Evolutionary conservation across 2,113 vertebrate genomes (phyloP).

Genomic region (Neoarius graeffei): DNA sequence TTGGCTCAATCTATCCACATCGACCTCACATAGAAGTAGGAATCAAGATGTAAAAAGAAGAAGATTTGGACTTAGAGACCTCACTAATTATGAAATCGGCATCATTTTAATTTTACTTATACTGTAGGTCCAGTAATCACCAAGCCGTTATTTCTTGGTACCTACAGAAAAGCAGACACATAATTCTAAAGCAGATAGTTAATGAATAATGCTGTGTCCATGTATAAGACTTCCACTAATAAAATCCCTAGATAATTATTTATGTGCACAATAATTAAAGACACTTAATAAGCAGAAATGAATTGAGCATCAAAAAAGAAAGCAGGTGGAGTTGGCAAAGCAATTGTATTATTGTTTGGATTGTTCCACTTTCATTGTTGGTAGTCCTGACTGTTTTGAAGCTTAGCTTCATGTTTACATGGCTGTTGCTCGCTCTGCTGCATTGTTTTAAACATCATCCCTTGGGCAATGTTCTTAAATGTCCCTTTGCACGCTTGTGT

Average conservation of each 20-base stretch:
- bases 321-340: neutral
- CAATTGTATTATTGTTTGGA: neutral
- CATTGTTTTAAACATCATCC: conserved; percentile 45
- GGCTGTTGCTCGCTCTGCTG: conserved; percentile 31
- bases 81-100: neutral
- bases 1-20: too few relatives aligned
- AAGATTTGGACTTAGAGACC: neutral
- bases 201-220: too few relatives aligned
- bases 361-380: neutral
- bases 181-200: neutral
- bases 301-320: neutral
- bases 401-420: conserved; percentile 31
- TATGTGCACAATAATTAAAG: neutral
- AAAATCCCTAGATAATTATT: neutral
- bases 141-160: neutral
- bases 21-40: too few relatives aligned
- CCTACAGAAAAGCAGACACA: neutral
- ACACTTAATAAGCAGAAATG: neutral
- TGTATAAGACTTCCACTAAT: too few relatives aligned
- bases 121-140: neutral
- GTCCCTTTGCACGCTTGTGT: conserved; percentile 47
- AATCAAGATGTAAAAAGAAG: too few relatives aligned
- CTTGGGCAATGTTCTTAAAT: conserved; percentile 44
- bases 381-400: conserved; percentile 26
- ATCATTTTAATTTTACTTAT: neutral